Evolutionary conservation across 2,888 invertebrate genomes (phyloP).

Genomic region (Oscheius sp.): DNA sequence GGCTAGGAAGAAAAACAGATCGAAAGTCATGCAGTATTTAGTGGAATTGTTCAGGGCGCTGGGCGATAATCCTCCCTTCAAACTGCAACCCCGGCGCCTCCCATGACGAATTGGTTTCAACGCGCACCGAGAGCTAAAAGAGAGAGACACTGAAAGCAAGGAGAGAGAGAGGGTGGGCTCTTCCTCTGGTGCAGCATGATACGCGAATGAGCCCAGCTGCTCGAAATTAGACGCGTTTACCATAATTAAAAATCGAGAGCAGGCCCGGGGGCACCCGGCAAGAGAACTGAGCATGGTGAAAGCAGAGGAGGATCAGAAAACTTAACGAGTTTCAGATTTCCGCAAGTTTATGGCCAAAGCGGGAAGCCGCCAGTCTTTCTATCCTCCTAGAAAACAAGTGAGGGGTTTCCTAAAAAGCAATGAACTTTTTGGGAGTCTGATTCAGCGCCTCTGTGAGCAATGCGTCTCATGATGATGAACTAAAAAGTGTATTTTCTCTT

Average conservation of each 20-base stretch:
- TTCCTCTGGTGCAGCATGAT: not conserved
- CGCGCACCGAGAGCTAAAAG: too few species aligned
- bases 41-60: constrained; percentile 33
- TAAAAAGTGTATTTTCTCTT: not conserved
- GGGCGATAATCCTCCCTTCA: constrained; percentile 28
- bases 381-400: too few species aligned
- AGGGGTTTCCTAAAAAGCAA: too few species aligned
- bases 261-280: not conserved
- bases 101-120: constrained; percentile 36
- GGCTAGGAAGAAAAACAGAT: constrained; percentile 26
- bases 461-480: not conserved
- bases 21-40: constrained; percentile 37
- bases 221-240: constrained; percentile 32
- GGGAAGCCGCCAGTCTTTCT: too few species aligned
- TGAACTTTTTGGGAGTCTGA: too few species aligned
- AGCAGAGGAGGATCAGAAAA: too few species aligned
- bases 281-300: too few species aligned
- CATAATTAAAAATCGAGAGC: constrained; percentile 27
- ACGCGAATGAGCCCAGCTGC: constrained; percentile 25
- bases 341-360: too few species aligned
- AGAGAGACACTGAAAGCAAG: not conserved
- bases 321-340: too few species aligned
- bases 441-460: not conserved
- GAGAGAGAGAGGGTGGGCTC: constrained; percentile 5
- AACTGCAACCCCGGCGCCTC: constrained; percentile 30